Evolutionary conservation across 2,797 vertebrate genomes (phyloP).

Genomic region (Danio jaintianensis): DNA sequence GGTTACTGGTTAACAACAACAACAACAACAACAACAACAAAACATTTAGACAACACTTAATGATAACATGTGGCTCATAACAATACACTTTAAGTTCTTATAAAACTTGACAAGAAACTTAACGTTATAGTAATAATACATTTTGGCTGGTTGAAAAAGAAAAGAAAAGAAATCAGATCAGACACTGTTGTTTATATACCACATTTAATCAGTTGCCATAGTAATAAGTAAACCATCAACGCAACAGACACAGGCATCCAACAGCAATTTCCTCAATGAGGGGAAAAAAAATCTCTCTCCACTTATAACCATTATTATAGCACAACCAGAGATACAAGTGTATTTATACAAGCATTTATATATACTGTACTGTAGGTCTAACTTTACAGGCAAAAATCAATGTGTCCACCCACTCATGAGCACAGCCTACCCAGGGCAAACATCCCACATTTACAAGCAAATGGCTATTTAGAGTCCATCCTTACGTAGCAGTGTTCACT

Average conservation of each 20-base stretch:
- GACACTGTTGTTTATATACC: not conserved
- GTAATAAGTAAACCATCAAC: not conserved
- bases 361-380: not conserved
- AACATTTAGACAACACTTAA: too few relatives aligned
- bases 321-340: not conserved
- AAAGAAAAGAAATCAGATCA: not conserved
- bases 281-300: not conserved
- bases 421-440: not conserved
- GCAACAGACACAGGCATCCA: not conserved
- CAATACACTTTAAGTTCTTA: too few relatives aligned
- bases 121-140: too few relatives aligned
- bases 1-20: too few relatives aligned
- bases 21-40: too few relatives aligned
- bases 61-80: too few relatives aligned
- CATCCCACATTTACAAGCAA: not conserved
- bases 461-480: not conserved
- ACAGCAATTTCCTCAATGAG: not conserved
- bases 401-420: not conserved
- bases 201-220: slow-evolving; percentile 20
- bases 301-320: not conserved
- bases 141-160: too few relatives aligned
- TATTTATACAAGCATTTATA: not conserved
- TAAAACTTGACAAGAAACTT: too few relatives aligned
- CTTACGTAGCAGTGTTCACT: not conserved
- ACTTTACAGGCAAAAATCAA: not conserved